Evolutionary conservation across 1,140 invertebrate species (phyloP), one percentile per base, ranked within the genome.

Genomic region (Helicoverpa armigera): DNA sequence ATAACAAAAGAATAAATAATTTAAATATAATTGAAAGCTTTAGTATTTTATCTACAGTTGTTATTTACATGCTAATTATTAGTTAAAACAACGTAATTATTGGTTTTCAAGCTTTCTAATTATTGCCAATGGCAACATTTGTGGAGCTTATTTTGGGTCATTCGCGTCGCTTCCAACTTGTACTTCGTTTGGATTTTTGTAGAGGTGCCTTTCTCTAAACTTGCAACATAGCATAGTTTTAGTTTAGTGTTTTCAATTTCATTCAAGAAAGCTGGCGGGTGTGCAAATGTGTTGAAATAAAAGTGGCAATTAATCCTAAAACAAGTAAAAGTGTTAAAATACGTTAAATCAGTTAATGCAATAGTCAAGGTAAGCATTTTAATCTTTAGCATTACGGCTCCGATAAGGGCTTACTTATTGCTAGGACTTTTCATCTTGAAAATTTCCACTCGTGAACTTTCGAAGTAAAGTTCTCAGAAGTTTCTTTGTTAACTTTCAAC

Each of bases 111-210:
- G 92, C 93, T 94, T 93, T 92, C 76, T 67, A 82, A 82, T 85
- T 91, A 89, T 89, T 87, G 61, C 23, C 54, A 85, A 83, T 92
- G 91, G 93, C 92, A 95, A 94, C 92, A 95, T 90, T 90, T 86
- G 80, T 83, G 86, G 90, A 95, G 94, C 94, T 95, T 95, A 95
- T 95, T 94, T 94, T 95, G 94, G 94, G 94, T 95, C 94, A 95
- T 88, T 95, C 91, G 90, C 89, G 87, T 93, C 94, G 94, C 91
- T 94, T 95, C 93, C 92, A 94, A 94, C 92, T 95, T 95, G 93
- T 95, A 94, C 92, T 94, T 93, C 92, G 90, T 91, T 93, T 92
- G 89, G 89, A 87, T 92, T 91, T 91, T 91, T 90, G 85, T 94
- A 91, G 89, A 95, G 90, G 92, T 94, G 94, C 94, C 94, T 95